These are phyloP conservation scores for Sakesphorus luctuosus DNA, from an alignment of 2,113 vertebrate species.

Conservation along the genomic window DNA sequence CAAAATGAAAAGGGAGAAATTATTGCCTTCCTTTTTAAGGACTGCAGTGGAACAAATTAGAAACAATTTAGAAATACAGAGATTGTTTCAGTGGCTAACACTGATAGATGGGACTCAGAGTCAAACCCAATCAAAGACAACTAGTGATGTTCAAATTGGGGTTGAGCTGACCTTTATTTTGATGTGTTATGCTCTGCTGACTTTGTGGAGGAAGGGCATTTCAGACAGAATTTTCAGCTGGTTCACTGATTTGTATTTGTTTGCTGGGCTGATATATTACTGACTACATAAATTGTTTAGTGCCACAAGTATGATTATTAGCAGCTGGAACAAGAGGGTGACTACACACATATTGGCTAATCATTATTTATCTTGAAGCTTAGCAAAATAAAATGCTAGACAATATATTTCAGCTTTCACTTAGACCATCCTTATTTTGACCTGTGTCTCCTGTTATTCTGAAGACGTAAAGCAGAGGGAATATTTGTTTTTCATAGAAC, in stretches of 20 bases:
- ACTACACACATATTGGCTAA: neutral
- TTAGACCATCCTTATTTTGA: neutral
- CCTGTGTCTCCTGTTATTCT: neutral
- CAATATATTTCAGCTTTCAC: neutral
- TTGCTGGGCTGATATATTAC: neutral
- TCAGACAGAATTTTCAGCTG: conserved; percentile 17
- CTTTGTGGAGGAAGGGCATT: neutral
- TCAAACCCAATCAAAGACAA: neutral
- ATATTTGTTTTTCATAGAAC: neutral
- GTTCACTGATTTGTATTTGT: conserved; percentile 8
- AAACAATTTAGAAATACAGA: neutral
- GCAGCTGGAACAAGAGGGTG: neutral
- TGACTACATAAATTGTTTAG: neutral
- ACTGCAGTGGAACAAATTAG: neutral
- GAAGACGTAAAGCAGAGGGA: neutral
- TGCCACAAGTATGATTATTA: conserved; percentile 22
- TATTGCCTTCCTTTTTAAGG: neutral
- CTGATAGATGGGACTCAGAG: neutral
- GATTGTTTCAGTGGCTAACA: neutral
- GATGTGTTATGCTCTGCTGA: conserved; percentile 6
- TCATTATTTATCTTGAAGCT: neutral
- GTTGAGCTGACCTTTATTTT: conserved; percentile 48
- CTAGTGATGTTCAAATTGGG: neutral
- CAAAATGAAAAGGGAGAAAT: neutral
- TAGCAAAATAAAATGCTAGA: conserved; percentile 9